Evolutionary conservation across 2,113 vertebrate species (phyloP), one percentile per base, ranked within the genome.

Genomic region (Talpa occidentalis): DNA sequence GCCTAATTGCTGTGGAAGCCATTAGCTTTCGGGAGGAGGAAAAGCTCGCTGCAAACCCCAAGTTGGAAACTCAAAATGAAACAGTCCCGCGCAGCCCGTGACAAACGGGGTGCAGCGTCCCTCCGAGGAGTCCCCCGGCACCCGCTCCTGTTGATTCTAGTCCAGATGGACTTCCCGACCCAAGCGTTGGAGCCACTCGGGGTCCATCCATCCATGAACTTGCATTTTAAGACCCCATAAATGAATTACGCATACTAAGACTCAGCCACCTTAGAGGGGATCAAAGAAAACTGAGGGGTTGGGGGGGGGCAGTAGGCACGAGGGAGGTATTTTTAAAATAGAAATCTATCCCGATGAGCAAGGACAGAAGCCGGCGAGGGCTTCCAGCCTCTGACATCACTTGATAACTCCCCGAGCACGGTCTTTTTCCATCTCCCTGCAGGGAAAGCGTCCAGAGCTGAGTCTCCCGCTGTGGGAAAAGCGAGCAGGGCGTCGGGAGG

Each of bases 1-100:
- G 92, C 83, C 90, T 96, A 94, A 96, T 96, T 96, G 95, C 94
- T 83, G 42, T 91, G 94, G 97, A 95, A 97, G 91, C 93, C 96
- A 97, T 96, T 96, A 94, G 91, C 59, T 83, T 91, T 92, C 49
- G 52, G 90, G 66, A 88, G 91, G 78, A 42, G 91, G 62, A 88
- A 78, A 88, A 85, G 16, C 42, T 88, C 84, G 11, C 62, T 87
- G 85, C 74, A 56, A 37, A 70, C 56, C 64, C 80, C 67, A 80
- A 89, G 78, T 82, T 37, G 85, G 81, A 89, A 94, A 95, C 73
- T 95, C 67, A 44, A 56, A 97, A 32, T 60, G 93, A 95, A 93
- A 93, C 95, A 69, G 92, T 74, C 59, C 81, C 0, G 89, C 17
- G 17, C 64, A 19, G 93, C 73, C 81, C 88, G 60, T 80, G 95